These are phyloP conservation scores for Oryzias curvinotus DNA, from an alignment of 2,113 vertebrate genomes.

Conservation along the genomic window DNA sequence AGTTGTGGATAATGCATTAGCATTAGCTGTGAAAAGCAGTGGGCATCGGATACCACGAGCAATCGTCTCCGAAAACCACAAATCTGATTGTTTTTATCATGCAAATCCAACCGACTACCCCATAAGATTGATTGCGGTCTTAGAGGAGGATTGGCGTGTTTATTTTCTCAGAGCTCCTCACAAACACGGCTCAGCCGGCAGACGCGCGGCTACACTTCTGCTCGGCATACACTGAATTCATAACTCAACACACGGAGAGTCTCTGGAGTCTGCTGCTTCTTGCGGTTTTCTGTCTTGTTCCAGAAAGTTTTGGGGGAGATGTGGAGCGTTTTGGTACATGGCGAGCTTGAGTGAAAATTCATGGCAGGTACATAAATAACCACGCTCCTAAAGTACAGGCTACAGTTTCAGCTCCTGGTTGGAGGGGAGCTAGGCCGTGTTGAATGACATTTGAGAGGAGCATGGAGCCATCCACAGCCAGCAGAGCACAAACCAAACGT, in stretches of 20 bases:
- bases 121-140: constrained; percentile 67
- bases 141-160: constrained; percentile 60
- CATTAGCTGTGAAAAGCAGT: constrained; percentile 64
- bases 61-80: constrained; percentile 53
- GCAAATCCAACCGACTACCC: constrained; percentile 59
- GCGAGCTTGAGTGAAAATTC: constrained; percentile 62
- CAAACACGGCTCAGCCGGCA: constrained; percentile 64
- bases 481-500: constrained; percentile 58
- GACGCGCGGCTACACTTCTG: constrained; percentile 57
- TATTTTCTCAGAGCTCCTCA: constrained; percentile 65
- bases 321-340: constrained; percentile 67
- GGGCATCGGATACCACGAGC: constrained; percentile 50
- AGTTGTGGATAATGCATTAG: constrained; percentile 67
- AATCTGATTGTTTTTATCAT: constrained; percentile 67
- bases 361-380: constrained; percentile 81
- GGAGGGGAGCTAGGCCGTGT: constrained; percentile 48
- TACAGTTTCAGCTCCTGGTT: constrained; percentile 60
- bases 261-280: constrained; percentile 58
- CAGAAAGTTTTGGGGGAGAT: constrained; percentile 64
- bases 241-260: constrained; percentile 62
- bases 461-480: constrained; percentile 49
- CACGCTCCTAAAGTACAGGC: constrained; percentile 63
- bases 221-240: constrained; percentile 69
- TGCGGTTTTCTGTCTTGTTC: constrained; percentile 69
- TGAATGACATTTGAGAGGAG: constrained; percentile 68